Evolutionary conservation across 2,888 invertebrate genomes (phyloP).

Genomic region (Gastracanthus pulcherrimus): DNA sequence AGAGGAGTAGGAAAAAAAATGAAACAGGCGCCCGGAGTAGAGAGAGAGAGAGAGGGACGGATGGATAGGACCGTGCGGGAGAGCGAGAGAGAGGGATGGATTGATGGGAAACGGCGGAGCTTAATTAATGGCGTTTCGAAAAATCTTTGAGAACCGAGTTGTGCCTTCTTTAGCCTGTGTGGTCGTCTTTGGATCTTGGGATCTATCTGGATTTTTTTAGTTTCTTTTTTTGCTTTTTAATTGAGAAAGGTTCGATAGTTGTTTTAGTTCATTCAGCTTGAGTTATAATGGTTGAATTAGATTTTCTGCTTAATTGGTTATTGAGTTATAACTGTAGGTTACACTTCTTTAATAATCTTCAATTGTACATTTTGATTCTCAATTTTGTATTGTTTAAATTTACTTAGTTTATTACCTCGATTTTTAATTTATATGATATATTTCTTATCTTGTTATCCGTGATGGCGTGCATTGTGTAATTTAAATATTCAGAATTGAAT

Average conservation of each 20-base stretch:
- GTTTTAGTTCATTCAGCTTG: neutral
- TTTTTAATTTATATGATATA: too few relatives aligned
- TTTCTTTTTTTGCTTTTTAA: neutral
- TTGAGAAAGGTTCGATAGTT: too few relatives aligned
- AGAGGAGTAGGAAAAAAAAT: neutral
- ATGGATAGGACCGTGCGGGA: neutral
- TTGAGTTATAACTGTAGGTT: neutral
- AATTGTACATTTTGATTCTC: too few relatives aligned
- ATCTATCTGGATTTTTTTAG: neutral
- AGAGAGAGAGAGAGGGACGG: neutral
- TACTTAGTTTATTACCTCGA: too few relatives aligned
- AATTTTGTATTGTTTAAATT: too few relatives aligned
- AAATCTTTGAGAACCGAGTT: slow-evolving; percentile 36
- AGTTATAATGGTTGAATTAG: too few relatives aligned
- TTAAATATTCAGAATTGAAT: too few relatives aligned
- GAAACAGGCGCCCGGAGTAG: slow-evolving; percentile 13
- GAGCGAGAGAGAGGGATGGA: slow-evolving; percentile 30
- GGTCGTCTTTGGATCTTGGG: neutral
- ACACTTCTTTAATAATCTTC: too few relatives aligned
- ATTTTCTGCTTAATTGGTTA: neutral
- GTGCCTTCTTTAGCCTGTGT: neutral
- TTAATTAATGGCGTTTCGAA: slow-evolving; percentile 58
- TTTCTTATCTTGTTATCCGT: too few relatives aligned
- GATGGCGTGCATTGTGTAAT: too few relatives aligned
- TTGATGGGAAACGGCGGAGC: slow-evolving; percentile 48